A percentile compares a stretch with the other conserved stretches of the same genome.
Evolutionary conservation across 2,888 invertebrate species (phyloP).

Genomic region (Epistrophe grossulariae): DNA sequence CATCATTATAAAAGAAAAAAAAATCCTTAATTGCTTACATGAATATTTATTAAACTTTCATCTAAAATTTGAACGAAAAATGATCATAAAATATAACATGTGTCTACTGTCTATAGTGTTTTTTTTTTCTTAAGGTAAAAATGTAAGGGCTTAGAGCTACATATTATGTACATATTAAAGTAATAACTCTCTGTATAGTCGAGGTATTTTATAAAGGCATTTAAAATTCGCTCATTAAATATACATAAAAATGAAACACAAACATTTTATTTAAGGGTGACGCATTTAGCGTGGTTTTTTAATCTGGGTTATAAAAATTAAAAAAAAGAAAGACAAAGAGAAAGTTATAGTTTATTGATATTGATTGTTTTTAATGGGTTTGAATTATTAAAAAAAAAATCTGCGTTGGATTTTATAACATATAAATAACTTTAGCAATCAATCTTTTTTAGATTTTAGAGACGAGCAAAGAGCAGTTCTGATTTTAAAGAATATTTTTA

Average conservation of each 20-base stretch:
- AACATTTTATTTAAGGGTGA: conserved; percentile 39
- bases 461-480: too few species aligned
- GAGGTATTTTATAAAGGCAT: conserved; percentile 49
- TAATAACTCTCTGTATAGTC: conserved; percentile 39
- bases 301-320: conserved; percentile 9
- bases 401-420: neutral
- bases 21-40: conserved; percentile 62
- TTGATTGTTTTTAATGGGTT: conserved; percentile 34
- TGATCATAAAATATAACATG: conserved; percentile 47
- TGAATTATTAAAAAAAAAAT: conserved; percentile 16
- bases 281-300: conserved; percentile 20
- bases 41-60: conserved; percentile 68
- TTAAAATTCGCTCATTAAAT: conserved; percentile 65
- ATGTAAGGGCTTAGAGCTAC: conserved; percentile 1
- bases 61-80: conserved; percentile 41
- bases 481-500: too few species aligned
- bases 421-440: neutral
- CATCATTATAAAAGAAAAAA: neutral
- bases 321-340: conserved; percentile 18
- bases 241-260: conserved; percentile 51
- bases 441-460: neutral
- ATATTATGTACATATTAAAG: conserved; percentile 7
- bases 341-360: conserved; percentile 43
- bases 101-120: conserved; percentile 3
- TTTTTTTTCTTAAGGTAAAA: conserved; percentile 21